Evolutionary conservation across 92 coral and sea anemone genomes (phyloP), one percentile per base, ranked within the genome.

Genomic region (Palythoa grandiflora): DNA sequence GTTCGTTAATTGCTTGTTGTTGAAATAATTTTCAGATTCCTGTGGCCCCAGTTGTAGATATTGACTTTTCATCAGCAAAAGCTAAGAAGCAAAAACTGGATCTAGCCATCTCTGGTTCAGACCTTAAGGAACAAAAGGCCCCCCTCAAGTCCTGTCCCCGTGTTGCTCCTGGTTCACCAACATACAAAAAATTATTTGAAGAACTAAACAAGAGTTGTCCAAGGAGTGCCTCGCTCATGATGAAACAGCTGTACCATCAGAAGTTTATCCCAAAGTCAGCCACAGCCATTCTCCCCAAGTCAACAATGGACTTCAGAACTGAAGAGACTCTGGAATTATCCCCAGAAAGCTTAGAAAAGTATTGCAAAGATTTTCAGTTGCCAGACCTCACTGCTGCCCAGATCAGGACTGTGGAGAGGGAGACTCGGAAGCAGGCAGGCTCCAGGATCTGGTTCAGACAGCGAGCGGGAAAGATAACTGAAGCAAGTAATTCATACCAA

Each of bases 221-320:
- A 5, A 36, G 74, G 15, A 83, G 91, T 88, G 83, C 91, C 20
- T 73, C 63, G 15, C 40, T 71, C 10, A 83, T 78, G 84, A 84
- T 60, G 28, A 77, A 75, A 65, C 63, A 73, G 40, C 60, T 40
- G 21, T 63, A 83, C 57, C 68, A 75, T 36, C 77, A 61, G 50
- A 75, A 63, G 17, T 89, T 89, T 83, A 57, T 75, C 39, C 88
- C 91, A 11, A 89, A 89, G 59, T 83, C 91, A 74, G 70, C 77
- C 47, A 89, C 84, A 39, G 38, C 47, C 9, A 71, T 71, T 19
- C 75, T 89, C n/a, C 92, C 85, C 75, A 89, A 89, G 84, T 48
- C 85, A 37, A 77, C 61, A 6, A 63, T 87, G 66, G 90, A 87
- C 74, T 65, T 51, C 87, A 61, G 87, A 79, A 40, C 83, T 35